Conservation (phyloP, 2,888 invertebrate species). For the Tipula helvola region DNA sequence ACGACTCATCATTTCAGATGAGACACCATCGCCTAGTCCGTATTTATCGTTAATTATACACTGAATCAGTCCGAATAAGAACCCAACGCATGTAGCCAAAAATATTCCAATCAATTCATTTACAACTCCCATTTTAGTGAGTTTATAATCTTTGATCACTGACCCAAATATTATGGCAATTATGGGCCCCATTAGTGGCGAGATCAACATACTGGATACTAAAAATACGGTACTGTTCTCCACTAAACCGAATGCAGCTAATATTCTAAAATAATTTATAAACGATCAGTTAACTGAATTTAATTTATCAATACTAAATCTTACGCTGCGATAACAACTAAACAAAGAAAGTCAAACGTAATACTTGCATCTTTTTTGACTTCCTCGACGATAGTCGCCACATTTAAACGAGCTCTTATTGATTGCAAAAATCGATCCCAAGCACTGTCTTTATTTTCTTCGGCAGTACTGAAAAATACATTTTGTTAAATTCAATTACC, state of each 20-base stretch:
- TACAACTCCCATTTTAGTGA: conserved; percentile 49
- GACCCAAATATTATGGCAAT: conserved; percentile 64
- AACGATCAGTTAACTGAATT: not conserved
- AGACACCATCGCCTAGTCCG: conserved; percentile 48
- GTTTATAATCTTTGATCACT: conserved; percentile 49
- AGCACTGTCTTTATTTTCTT: conserved; percentile 25
- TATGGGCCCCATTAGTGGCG: conserved; percentile 70
- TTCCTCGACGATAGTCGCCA: conserved; percentile 57
- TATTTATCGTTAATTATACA: conserved; percentile 44
- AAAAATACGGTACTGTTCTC: conserved; percentile 62
- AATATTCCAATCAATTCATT: conserved; percentile 56
- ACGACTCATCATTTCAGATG: conserved; percentile 50
- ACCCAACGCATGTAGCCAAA: conserved; percentile 53
- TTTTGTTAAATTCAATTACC: not conserved
- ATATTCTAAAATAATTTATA: conserved; percentile 36
- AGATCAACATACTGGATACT: conserved; percentile 70
- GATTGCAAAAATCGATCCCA: conserved; percentile 54
- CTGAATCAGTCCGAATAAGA: conserved; percentile 50
- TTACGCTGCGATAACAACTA: conserved; percentile 58
- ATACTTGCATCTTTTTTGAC: conserved; percentile 54
- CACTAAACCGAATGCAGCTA: conserved; percentile 59
- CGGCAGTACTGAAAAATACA: conserved; percentile 13
- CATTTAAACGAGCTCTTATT: conserved; percentile 51
- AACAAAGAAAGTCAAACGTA: conserved; percentile 63
- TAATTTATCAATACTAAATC: conserved; percentile 15